phyloP scores from a whole-genome alignment of 1,140 invertebrate genomes.

The Chlorops oryzae region DNA sequence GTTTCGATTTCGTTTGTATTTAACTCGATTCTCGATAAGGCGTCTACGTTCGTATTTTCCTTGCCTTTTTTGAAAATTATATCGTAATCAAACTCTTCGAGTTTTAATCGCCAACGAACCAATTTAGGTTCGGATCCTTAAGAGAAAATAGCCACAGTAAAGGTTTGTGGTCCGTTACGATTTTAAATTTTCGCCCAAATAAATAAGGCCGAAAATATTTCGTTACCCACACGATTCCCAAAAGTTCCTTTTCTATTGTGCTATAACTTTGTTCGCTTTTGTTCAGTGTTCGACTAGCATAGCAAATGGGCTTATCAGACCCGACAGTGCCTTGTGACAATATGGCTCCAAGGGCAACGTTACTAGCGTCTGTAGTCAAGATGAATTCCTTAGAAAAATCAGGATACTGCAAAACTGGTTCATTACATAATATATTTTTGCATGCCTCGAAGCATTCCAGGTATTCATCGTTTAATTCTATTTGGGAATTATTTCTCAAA shows the following conservation, averaged over 20 bases:
- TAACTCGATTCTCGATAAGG: neutral
- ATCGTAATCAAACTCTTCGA: slow-evolving; percentile 13
- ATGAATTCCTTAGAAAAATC: slow-evolving; percentile 38
- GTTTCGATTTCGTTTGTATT: neutral
- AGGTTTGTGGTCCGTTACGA: no score
- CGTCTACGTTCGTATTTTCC: no score
- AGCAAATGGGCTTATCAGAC: slow-evolving; percentile 34
- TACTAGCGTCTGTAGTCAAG: slow-evolving; percentile 24
- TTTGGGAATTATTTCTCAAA: neutral
- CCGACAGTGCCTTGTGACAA: slow-evolving; percentile 22
- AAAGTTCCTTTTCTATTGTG: no score
- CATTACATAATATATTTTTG: slow-evolving; percentile 21
- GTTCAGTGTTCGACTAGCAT: slow-evolving; percentile 34
- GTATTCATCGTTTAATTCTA: slow-evolving; percentile 16
- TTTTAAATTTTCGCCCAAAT: no score
- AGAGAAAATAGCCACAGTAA: slow-evolving; percentile 39
- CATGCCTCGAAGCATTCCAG: slow-evolving; percentile 23
- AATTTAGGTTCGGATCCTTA: slow-evolving; percentile 35
- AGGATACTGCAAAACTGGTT: slow-evolving; percentile 36
- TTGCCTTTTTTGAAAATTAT: neutral
- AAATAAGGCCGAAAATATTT: no score
- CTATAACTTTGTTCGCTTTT: slow-evolving; percentile 41
- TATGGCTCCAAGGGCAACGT: slow-evolving; percentile 21
- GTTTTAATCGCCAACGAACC: slow-evolving; percentile 21
- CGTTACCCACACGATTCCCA: no score